phyloP scores from a whole-genome alignment of 2,888 invertebrate species.

The Ectobius pallidus region DNA sequence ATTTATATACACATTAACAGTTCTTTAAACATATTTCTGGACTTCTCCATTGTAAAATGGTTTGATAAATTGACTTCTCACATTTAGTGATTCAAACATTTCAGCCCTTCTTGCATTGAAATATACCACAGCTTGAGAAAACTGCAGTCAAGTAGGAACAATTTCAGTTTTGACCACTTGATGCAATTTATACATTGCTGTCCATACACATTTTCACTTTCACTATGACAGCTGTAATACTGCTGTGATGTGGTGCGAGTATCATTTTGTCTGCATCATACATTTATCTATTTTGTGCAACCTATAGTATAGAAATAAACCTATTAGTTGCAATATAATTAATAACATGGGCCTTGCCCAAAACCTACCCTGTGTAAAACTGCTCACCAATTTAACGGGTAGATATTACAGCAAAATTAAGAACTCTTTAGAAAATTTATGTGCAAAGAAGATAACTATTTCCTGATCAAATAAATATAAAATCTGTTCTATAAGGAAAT shows the following conservation, averaged over 20 bases:
- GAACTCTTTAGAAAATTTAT: too few relatives aligned
- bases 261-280: neutral
- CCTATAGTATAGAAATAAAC: too few relatives aligned
- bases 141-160: neutral
- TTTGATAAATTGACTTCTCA: constrained; percentile 16
- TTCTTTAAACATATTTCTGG: constrained; percentile 23
- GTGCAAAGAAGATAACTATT: too few relatives aligned
- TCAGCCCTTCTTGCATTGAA: neutral
- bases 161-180: neutral
- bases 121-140: neutral
- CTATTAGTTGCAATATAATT: too few relatives aligned
- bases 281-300: neutral
- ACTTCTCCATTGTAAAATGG: constrained; percentile 13
- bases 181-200: neutral
- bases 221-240: neutral
- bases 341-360: too few relatives aligned
- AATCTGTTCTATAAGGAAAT: too few relatives aligned
- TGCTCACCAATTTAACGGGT: too few relatives aligned
- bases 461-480: too few relatives aligned
- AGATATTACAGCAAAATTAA: too few relatives aligned
- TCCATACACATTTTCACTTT: neutral
- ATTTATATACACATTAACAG: constrained; percentile 34
- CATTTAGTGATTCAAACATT: neutral
- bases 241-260: neutral
- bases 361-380: too few relatives aligned